These are phyloP conservation scores for Euspilapteryx auroguttella DNA, from an alignment of 2,888 invertebrate genomes.

Conservation along the genomic window DNA sequence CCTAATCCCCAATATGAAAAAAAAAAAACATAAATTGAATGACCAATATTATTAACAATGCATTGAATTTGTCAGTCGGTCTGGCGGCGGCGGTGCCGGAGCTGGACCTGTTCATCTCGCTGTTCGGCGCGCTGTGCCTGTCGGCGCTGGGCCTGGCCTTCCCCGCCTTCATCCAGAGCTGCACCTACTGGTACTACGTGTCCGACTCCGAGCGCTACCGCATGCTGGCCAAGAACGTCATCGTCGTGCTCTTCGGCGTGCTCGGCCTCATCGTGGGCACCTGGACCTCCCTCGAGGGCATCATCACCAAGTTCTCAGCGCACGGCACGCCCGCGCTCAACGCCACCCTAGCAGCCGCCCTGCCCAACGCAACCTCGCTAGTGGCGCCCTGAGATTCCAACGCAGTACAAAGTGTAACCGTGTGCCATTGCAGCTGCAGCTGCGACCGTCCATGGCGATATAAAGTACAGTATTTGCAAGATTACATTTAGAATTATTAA, in stretches of 20 bases:
- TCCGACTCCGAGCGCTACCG: conserved; percentile 55
- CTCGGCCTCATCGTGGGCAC: conserved; percentile 72
- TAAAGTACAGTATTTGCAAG: too few relatives aligned
- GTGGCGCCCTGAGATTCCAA: background rate
- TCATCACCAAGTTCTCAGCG: conserved; percentile 62
- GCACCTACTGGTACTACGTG: conserved; percentile 75
- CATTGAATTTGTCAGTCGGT: too few relatives aligned
- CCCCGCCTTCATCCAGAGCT: conserved; percentile 85
- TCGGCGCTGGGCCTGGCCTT: conserved; percentile 88
- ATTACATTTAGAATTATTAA: too few relatives aligned
- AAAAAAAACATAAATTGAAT: too few relatives aligned
- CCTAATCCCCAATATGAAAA: too few relatives aligned
- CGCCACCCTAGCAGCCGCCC: conserved; percentile 9
- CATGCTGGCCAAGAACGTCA: conserved; percentile 63
- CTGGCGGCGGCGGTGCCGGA: conserved; percentile 85
- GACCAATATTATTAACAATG: too few relatives aligned
- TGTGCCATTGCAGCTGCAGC: too few relatives aligned
- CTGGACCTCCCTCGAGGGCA: conserved; percentile 67
- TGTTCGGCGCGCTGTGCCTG: conserved; percentile 87
- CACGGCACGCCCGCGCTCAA: conserved; percentile 10
- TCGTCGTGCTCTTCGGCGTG: conserved; percentile 66
- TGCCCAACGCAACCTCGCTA: conserved; percentile 11
- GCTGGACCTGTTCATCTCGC: conserved; percentile 76
- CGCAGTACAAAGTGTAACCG: too few relatives aligned
- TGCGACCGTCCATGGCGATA: too few relatives aligned